Percentiles rank a stretch among this genome's conserved stretches.
Conservation (phyloP, 2,113 vertebrate genomes). For the Pluvianellus socialis region DNA sequence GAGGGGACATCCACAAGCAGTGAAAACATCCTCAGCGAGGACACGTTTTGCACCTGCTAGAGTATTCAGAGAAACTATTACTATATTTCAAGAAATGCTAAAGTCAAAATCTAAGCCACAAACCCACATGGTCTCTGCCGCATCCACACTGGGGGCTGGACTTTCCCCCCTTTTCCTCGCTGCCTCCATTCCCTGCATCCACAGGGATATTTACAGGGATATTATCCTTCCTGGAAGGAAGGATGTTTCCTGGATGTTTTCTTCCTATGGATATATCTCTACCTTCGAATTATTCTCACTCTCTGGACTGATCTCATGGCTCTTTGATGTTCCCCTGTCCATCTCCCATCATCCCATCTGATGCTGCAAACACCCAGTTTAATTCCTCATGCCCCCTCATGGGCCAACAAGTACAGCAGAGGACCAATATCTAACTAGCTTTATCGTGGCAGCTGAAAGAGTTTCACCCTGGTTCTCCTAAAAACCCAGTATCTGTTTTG, state of each 20-base stretch:
- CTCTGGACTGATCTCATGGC: not conserved
- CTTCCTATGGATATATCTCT: not conserved
- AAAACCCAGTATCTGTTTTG: not conserved
- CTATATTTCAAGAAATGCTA: conserved; percentile 13
- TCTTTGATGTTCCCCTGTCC: not conserved
- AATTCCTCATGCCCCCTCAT: not conserved
- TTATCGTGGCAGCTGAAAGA: not conserved
- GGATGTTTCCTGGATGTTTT: not conserved
- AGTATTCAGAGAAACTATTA: conserved; percentile 52
- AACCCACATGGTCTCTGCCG: fast-evolving
- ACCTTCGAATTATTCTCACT: not conserved
- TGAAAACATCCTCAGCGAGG: not conserved
- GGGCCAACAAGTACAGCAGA: not conserved
- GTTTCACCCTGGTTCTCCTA: not conserved
- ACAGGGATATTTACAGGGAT: not conserved
- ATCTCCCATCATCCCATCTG: not conserved
- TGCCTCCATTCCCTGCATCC: fast-evolving
- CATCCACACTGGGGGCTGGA: not conserved
- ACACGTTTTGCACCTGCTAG: not conserved
- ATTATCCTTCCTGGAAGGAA: not conserved
- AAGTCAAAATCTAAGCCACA: not conserved
- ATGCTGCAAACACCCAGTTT: not conserved
- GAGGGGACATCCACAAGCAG: conserved; percentile 21
- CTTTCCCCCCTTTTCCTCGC: not conserved
- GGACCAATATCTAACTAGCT: not conserved